Base-by-base conservation (phyloP, 2,113 vertebrate genomes). In the Hystrix brachyura region DNA sequence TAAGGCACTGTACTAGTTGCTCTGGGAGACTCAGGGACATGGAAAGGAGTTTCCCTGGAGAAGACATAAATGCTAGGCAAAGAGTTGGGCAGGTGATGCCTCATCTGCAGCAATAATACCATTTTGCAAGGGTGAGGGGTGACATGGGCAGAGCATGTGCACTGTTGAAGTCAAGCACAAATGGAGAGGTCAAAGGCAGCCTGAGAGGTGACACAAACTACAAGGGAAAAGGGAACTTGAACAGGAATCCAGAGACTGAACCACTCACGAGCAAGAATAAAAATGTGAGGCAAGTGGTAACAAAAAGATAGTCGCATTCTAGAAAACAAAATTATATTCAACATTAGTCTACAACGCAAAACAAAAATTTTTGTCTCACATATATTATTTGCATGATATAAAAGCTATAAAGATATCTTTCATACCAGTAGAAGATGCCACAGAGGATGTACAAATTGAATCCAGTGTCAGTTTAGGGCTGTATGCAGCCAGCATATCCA, bases 201-300 rank as follows among this genome's bases (percentile, higher is more conserved):
- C 71, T 43, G 53, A 87, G 81, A 85, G 10, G 55, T 23, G 48
- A 90, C 1, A 46, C 3, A 60, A 90, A 60, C 25, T 57, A 81
- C 25, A 69, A 90, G 55, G 13, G 48, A 18, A 91, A 93, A 90
- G 53, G 23, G 55, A 69, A 72, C 2, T 18, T 76, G 27, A 76
- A 59, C 8, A 94, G 71, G 43, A 80, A 97, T 74, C 23, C n/a
- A 90, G 53, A 79, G 76, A 69, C 32, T 74, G 34, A 84, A 94
- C 96, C 95, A 71, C 27, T 81, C 88, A 88, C 29, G 59, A 38
- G 71, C 71, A 91, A n/a, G 25, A 93, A 83, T 67, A 67, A 94
- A 78, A 97, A 78, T 23, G 18, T 74, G 43, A 83, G 79, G 32
- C 4, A 53, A 55, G 8, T 72, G 15, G 34, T 29, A 79, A 55